Percentiles rank a stretch among this genome's conserved stretches.
These are phyloP conservation scores for Luscinia luscinia DNA, from an alignment of 2,797 vertebrate species.

Conservation along the genomic window DNA sequence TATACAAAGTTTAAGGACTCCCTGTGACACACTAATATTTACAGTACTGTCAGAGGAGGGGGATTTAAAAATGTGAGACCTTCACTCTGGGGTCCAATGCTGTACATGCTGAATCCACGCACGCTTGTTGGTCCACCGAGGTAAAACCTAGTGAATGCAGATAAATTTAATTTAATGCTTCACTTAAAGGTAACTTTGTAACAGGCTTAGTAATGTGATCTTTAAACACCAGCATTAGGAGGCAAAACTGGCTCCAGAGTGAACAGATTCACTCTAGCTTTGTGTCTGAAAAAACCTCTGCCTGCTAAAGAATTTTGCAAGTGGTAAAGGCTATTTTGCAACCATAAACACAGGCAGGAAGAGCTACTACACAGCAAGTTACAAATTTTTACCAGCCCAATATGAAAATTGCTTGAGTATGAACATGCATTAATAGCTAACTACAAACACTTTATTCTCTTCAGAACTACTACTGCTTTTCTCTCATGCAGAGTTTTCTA, in stretches of 20 bases:
- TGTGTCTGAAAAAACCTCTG: background rate
- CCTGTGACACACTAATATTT: background rate
- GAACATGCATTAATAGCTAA: background rate
- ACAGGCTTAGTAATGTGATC: background rate
- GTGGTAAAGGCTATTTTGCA: background rate
- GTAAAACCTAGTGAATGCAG: conserved; percentile 86
- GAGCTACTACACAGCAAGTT: background rate
- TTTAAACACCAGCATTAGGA: background rate
- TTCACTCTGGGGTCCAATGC: conserved; percentile 96
- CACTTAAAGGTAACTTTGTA: background rate
- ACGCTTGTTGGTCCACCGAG: conserved; percentile 95
- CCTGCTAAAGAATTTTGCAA: background rate
- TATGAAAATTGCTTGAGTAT: background rate
- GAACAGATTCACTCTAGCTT: background rate
- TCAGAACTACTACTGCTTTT: background rate
- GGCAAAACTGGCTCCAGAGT: background rate
- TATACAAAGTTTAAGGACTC: background rate
- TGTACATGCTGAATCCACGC: conserved; percentile 97
- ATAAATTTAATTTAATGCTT: background rate
- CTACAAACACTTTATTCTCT: background rate
- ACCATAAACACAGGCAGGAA: background rate
- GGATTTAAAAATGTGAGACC: conserved; percentile 74
- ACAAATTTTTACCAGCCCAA: background rate
- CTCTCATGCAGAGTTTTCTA: background rate
- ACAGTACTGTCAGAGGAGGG: background rate